Conservation (phyloP, 2,888 invertebrate species). For the Holacanthella duospinosa region DNA sequence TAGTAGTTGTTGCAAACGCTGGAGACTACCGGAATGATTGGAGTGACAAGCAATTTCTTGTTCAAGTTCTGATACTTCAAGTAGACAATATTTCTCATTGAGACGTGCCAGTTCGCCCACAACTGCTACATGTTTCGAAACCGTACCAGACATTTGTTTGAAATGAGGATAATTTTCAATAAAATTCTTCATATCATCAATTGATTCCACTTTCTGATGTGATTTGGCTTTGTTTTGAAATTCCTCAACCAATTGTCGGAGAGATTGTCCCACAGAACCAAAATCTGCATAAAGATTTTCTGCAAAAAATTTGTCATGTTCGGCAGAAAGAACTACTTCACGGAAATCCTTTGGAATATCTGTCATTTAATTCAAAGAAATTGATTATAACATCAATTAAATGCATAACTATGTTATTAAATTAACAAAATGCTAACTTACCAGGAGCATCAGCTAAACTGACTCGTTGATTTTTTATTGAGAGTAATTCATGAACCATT, state of each 20-base stretch:
- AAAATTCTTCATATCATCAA: conserved; percentile 97
- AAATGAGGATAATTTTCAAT: conserved; percentile 97
- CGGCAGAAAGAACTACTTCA: conserved; percentile 86
- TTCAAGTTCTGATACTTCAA: conserved; percentile 86
- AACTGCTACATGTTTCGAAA: conserved; percentile 93
- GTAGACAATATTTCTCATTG: conserved; percentile 63
- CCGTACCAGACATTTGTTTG: conserved; percentile 68
- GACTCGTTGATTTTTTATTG: conserved; percentile 87
- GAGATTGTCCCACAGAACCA: conserved; percentile 95
- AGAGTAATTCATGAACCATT: conserved; percentile 95
- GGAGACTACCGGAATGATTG: conserved; percentile 50
- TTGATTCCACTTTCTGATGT: conserved; percentile 94
- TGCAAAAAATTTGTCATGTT: conserved; percentile 92
- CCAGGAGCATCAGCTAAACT: conserved; percentile 73
- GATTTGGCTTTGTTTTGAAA: conserved; percentile 92
- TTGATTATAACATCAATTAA: not conserved
- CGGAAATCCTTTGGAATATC: conserved; percentile 70
- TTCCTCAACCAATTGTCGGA: conserved; percentile 93
- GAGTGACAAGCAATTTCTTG: conserved; percentile 75
- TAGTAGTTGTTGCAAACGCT: conserved; percentile 70
- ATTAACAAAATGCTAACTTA: conserved; percentile 6
- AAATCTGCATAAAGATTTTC: conserved; percentile 88
- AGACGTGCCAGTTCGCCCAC: conserved; percentile 86
- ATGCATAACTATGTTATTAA: conserved; percentile 6
- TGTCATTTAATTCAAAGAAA: conserved; percentile 11